phyloP scores from a whole-genome alignment of 1,140 invertebrate genomes.

The Heliconius eleuchia region DNA sequence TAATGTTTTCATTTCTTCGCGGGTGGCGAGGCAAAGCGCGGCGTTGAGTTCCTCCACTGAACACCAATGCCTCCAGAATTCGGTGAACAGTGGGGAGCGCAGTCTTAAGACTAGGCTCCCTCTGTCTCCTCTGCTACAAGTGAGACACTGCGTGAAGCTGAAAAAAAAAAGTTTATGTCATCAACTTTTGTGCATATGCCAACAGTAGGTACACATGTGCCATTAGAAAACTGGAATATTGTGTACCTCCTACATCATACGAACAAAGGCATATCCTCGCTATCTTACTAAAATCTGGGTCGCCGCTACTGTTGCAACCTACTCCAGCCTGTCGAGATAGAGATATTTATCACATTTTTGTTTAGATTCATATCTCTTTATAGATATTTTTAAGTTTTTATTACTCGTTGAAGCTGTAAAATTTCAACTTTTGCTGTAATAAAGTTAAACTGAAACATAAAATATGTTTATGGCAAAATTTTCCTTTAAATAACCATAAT shows the following conservation, averaged over 20 bases:
- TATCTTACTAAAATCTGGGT: slow-evolving; percentile 39
- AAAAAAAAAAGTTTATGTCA: too few species aligned
- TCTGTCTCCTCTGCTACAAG: too few species aligned
- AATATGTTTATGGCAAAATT: not conserved
- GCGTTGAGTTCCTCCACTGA: too few species aligned
- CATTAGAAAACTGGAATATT: not conserved
- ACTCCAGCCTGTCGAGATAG: slow-evolving; percentile 14
- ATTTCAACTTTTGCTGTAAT: not conserved
- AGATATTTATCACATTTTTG: slow-evolving; percentile 25
- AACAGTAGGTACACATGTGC: not conserved
- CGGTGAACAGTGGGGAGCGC: too few species aligned
- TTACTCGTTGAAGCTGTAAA: not conserved
- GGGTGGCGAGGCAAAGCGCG: too few species aligned
- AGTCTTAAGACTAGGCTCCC: too few species aligned
- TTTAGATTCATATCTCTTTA: not conserved
- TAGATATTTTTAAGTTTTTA: not conserved
- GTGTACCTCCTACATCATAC: not conserved
- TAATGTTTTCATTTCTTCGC: too few species aligned
- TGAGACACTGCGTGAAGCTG: too few species aligned
- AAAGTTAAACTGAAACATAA: not conserved
- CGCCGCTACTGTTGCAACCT: slow-evolving; percentile 33
- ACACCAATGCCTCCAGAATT: too few species aligned
- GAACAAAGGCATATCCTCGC: slow-evolving; percentile 36
- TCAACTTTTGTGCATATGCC: too few species aligned
- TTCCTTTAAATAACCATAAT: not conserved